Evolutionary conservation across 2,797 vertebrate genomes (phyloP), one percentile per base, ranked within the genome.

Genomic region (Uromys caudimaculatus): DNA sequence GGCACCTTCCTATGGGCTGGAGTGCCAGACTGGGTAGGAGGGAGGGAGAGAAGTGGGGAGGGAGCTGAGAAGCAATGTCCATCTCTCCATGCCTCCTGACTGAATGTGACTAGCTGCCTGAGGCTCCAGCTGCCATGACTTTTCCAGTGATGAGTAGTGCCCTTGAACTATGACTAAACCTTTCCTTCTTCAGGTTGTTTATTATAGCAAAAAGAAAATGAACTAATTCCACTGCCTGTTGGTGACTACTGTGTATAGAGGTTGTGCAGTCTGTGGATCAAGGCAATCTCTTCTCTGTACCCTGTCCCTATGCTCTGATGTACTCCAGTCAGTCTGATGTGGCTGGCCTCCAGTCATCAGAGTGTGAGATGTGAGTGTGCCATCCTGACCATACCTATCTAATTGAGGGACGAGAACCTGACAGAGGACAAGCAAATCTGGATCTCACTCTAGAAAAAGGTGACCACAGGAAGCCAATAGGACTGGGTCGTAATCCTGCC

Each of bases 391-490:
- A 67, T 0, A 35, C 82, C 35, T 44, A 41, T 56, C 13, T 54
- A 24, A 38, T 7, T 35, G 6, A 24, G 62, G 10, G 23, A 54
- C 6, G 13, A 83, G n/a, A 77, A 32, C 50, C 4, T 35, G 73
- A 82, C 7, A 35, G 29, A 16, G 67, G 78, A 38, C 5, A 14
- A 94, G 35, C 56, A 64, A 32, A 41, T 83, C 38, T 32, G 69
- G 50, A 82, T 32, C 29, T 89, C 10, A 38, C 60, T 83, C 9
- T 60, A 4, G 64, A 64, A 92, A 67, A 16, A 38, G 35, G 89
- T 27, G 13, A 35, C 12, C 9, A 0, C 0, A 12, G 50, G 90
- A 14, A 21, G 38, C 17, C 14, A 0, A 0, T 23, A 29, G 4
- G 29, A 47, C 82, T 1, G 19, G 52, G 8, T 85, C 44, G 3